These are phyloP conservation scores for Tetragonula carbonaria DNA, from an alignment of 2,888 invertebrate species.

Conservation along the genomic window DNA sequence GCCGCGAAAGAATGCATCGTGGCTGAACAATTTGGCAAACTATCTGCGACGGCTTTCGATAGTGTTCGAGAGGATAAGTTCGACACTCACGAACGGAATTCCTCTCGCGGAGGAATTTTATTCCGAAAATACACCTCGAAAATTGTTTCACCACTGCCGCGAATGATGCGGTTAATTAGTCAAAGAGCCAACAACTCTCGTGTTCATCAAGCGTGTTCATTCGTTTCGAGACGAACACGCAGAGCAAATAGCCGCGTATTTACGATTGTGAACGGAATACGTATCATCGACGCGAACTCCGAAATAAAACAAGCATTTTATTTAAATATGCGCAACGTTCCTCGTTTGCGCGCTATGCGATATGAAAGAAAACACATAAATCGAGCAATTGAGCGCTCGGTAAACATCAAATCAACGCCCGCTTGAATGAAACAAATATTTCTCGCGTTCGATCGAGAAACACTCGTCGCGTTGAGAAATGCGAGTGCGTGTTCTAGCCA, in stretches of 20 bases:
- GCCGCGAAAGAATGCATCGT: not conserved
- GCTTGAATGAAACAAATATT: slow-evolving; percentile 21
- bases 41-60: not conserved
- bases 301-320: not conserved
- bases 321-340: not conserved
- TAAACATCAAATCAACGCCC: not conserved
- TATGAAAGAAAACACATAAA: not conserved
- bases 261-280: not conserved
- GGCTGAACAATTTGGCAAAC: not conserved
- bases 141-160: not conserved
- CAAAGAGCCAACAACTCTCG: not conserved
- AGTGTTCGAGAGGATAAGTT: not conserved
- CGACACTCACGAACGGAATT: not conserved
- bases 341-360: not conserved
- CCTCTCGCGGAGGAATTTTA: not conserved
- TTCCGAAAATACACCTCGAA: not conserved
- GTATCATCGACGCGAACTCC: no score
- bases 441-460: not conserved
- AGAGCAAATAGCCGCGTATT: not conserved
- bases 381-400: not conserved
- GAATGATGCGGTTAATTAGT: not conserved
- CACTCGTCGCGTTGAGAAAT: not conserved
- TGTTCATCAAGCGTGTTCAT: not conserved
- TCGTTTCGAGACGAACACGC: no score
- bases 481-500: not conserved